Percentiles rank a stretch among this genome's conserved stretches.
Conservation (phyloP, 2,797 vertebrate genomes). For the Distichodus sexfasciatus region DNA sequence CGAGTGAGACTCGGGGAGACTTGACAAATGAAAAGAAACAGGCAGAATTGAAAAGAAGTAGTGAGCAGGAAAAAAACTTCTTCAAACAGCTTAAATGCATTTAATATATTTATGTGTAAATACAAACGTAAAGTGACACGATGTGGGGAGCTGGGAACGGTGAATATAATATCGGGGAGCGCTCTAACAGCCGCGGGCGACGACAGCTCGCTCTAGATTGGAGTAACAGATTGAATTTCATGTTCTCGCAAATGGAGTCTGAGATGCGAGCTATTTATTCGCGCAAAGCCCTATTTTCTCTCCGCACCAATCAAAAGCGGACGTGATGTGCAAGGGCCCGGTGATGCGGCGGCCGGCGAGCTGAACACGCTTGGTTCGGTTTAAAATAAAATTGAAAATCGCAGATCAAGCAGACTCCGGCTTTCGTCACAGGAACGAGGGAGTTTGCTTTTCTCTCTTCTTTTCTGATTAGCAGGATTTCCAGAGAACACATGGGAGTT, state of each 20-base stretch:
- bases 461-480: conserved; percentile 18
- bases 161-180: conserved; percentile 73
- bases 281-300: conserved; percentile 49
- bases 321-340: conserved; percentile 64
- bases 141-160: conserved; percentile 51
- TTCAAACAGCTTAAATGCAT: conserved; percentile 71
- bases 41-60: conserved; percentile 30
- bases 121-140: conserved; percentile 75
- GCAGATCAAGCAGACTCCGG: conserved; percentile 3
- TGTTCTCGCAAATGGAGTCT: conserved; percentile 78
- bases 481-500: too few species aligned
- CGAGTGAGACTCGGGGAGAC: conserved; percentile 57
- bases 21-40: conserved; percentile 62
- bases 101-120: conserved; percentile 76
- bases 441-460: background rate
- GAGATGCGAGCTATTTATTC: conserved; percentile 75
- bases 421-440: background rate
- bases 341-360: background rate
- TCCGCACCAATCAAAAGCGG: conserved; percentile 58
- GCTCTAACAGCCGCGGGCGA: conserved; percentile 71
- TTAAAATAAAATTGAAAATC: conserved; percentile 5
- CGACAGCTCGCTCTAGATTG: conserved; percentile 67
- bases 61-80: conserved; percentile 62
- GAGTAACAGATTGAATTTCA: conserved; percentile 76
- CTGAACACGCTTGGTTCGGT: conserved; percentile 11